Base-by-base conservation (phyloP, 2,888 invertebrate species). In the Cheilosia variabilis region DNA sequence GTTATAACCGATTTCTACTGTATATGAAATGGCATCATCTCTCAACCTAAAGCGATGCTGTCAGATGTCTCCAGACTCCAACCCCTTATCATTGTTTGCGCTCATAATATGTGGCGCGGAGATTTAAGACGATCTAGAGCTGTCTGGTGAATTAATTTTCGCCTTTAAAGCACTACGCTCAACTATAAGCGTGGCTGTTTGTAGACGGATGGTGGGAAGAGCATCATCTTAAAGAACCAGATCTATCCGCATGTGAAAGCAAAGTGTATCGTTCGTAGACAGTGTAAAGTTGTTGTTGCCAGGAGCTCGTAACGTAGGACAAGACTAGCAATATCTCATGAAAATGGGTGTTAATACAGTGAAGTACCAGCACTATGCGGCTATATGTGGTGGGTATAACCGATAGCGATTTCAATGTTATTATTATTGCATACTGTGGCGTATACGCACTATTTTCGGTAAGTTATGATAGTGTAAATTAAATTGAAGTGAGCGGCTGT, bases 301-400 rank as follows among this genome's bases (percentile, higher is more conserved):
- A 71, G 47, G 17, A 55, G 31, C 34, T 4, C 7, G 27, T 13
- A 41, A 13, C 15, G 27, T 37, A 31, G 45, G 72, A 53, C 19
- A 45, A 41, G 19, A 76, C 50, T 13, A 31, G 6, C 37, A 13
- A 22, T 22, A 19, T 7, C 31, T 22, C 17, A 41, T 58, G 1
- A 72, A 76, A 53, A 87, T 88, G 86, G 24, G 71, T 7, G 88
- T 88, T 41, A 87, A 87, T 66, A 82, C 79, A 17, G 87, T 88
- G 1, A 91, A 89, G 71, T 87, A 89, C 79, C 91, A 92, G 72
- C 91, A 90, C 76, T 87, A 90, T 76, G 90, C 91, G 15, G 90
- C 90, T 22, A 86, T 91, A 34, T 90, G 90, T 82, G 91, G 91
- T 92, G 83, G 86, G 91, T 90, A 69, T 41, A 24, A 9, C 1